Evolutionary conservation across 2,113 vertebrate genomes (phyloP), one percentile per base, ranked within the genome.

Genomic region (Micronycteris hirsuta): DNA sequence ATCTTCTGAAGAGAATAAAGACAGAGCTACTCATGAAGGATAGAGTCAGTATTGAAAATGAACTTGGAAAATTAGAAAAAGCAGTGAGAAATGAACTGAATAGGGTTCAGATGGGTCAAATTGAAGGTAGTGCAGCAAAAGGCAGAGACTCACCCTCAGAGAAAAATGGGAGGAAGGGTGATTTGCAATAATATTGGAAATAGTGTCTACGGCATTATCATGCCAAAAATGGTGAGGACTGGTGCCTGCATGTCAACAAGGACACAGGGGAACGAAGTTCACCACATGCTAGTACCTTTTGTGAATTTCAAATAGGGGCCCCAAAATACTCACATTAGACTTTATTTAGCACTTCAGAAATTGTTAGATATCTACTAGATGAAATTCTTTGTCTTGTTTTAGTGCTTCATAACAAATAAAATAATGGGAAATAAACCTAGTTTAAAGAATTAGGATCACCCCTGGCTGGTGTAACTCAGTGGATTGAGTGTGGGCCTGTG

Each of bases 1-100:
- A 22, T 96, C 68, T 97, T 88, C 96, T 93, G 86, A 45, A 58
- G 95, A 86, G 73, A 91, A 95, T 91, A 95, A 86, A 63, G 56
- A 49, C 9, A 80, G 16, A n/a, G 26, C 20, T 87, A 20, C 88
- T 96, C 63, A 71, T 24, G 28, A 56, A 95, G 92, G 71, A 90
- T 6, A 12, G 20, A 82, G 83, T 86, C 36, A 47, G 45, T 61
- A 78, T 86, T 96, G 82, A 84, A 89, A 92, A 91, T 95, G 93
- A 95, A 92, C 38, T 65, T 83, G 91, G 73, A 22, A 91, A 74
- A 86, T 86, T 80, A 73, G 28, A 93, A 92, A 92, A 87, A 68
- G 77, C 74, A 52, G 52, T 61, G 61, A 83, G 74, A 92, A 89
- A 77, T 95, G 73, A 92, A 73, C 36, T 43, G 43, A 91, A 56